Evolutionary conservation across 2,888 invertebrate genomes (phyloP).

Genomic region (Pyrrhia umbra): DNA sequence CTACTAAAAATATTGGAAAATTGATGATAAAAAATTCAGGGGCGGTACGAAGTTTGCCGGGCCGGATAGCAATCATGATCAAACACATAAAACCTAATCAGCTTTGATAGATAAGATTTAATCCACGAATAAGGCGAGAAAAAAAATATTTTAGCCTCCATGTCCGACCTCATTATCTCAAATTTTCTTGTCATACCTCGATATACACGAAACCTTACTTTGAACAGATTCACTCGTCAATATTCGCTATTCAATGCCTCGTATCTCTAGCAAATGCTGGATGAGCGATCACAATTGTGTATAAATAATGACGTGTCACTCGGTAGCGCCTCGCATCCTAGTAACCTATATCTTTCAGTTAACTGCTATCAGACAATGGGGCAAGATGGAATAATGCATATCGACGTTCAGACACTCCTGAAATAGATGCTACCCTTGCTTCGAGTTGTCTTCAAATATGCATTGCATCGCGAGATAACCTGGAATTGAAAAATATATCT

Average conservation of each 20-base stretch:
- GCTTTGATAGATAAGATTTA: too few species aligned
- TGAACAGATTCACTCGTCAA: conserved; percentile 33
- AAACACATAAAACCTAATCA: too few species aligned
- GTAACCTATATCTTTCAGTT: conserved; percentile 20
- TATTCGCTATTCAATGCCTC: conserved; percentile 37
- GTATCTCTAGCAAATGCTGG: conserved; percentile 22
- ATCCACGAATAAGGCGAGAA: not conserved
- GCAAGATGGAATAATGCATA: not conserved
- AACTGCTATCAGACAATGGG: not conserved
- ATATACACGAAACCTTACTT: conserved; percentile 24
- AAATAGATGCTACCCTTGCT: not conserved
- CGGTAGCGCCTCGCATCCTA: conserved; percentile 1
- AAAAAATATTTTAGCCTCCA: conserved; percentile 4
- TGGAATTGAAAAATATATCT: too few species aligned
- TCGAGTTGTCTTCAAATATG: not conserved
- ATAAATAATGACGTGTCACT: conserved; percentile 37
- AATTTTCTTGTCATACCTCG: conserved; percentile 23
- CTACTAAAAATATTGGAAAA: too few species aligned
- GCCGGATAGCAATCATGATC: too few species aligned
- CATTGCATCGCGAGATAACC: too few species aligned
- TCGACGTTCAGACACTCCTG: too few species aligned
- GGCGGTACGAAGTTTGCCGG: too few species aligned
- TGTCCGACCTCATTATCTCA: not conserved
- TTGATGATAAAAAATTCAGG: too few species aligned
- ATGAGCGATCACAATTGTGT: conserved; percentile 42